Percentiles rank a stretch among this genome's conserved stretches.
Conservation (phyloP, 2,113 vertebrate species). For the Clarias gariepinus region DNA sequence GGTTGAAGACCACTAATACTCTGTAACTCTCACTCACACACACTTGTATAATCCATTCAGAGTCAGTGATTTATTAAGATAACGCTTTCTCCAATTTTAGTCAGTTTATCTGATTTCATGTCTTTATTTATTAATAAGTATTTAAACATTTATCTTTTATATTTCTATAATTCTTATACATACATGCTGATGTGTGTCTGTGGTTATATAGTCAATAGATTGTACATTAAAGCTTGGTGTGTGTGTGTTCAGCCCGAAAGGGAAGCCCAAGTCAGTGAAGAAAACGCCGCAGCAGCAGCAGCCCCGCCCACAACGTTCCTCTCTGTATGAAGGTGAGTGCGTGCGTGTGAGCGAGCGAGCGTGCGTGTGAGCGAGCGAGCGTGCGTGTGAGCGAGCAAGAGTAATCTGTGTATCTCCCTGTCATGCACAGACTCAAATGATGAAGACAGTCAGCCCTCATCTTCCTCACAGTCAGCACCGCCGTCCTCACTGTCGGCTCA, state of each 20-base stretch:
- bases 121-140: too few species aligned
- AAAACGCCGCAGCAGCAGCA: constrained; percentile 77
- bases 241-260: constrained; percentile 79
- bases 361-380: background rate
- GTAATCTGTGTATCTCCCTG: background rate
- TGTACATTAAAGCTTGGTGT: background rate
- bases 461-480: constrained; percentile 62
- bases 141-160: too few species aligned
- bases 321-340: constrained; percentile 73
- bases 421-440: constrained; percentile 73
- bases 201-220: background rate
- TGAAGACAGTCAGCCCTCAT: constrained; percentile 78
- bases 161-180: too few species aligned
- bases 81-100: too few species aligned
- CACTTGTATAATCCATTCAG: too few species aligned
- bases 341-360: background rate
- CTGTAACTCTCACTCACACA: too few species aligned
- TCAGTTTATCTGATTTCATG: background rate
- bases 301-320: constrained; percentile 79
- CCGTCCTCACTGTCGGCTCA: constrained; percentile 77
- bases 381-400: background rate
- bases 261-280: constrained; percentile 87
- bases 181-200: background rate
- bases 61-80: too few species aligned
- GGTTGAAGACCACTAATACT: too few species aligned